These are phyloP conservation scores for Pipistrellus nathusii DNA, from an alignment of 2,797 vertebrate genomes.

Conservation along the genomic window DNA sequence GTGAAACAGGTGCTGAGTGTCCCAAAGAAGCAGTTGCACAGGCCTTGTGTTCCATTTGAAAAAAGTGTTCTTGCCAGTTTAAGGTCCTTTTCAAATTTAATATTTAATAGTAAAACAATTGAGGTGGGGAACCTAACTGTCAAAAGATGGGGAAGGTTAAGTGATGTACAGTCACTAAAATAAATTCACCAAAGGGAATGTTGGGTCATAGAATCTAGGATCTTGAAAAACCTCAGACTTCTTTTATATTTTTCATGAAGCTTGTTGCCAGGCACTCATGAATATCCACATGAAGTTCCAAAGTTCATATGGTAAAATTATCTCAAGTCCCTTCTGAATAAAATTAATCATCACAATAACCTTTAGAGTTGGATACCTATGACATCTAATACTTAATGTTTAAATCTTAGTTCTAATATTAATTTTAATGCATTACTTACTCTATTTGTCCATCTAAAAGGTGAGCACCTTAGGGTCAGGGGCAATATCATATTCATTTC, in stretches of 20 bases:
- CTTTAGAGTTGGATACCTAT: background rate
- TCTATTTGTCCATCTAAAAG: background rate
- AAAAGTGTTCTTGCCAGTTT: constrained; percentile 51
- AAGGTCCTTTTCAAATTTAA: constrained; percentile 59
- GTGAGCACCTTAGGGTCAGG: background rate
- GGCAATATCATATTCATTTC: background rate
- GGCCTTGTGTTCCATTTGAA: constrained; percentile 19
- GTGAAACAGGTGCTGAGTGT: constrained; percentile 57
- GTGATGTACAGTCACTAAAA: background rate
- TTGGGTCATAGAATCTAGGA: background rate
- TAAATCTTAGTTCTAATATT: background rate
- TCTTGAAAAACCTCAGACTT: background rate
- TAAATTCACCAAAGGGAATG: background rate
- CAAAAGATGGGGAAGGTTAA: background rate
- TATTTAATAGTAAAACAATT: background rate
- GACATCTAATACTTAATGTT: background rate
- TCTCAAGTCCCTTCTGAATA: background rate
- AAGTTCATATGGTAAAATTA: background rate
- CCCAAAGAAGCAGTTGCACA: constrained; percentile 34
- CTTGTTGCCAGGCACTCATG: background rate
- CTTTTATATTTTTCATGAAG: background rate
- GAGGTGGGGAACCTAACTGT: background rate
- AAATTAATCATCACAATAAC: background rate
- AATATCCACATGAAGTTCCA: background rate
- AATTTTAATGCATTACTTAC: constrained; percentile 2